A percentile compares a stretch with the other conserved stretches of the same genome.
These are phyloP conservation scores for Peromyscus polionotus DNA, from an alignment of 2,113 vertebrate genomes.

Conservation along the genomic window DNA sequence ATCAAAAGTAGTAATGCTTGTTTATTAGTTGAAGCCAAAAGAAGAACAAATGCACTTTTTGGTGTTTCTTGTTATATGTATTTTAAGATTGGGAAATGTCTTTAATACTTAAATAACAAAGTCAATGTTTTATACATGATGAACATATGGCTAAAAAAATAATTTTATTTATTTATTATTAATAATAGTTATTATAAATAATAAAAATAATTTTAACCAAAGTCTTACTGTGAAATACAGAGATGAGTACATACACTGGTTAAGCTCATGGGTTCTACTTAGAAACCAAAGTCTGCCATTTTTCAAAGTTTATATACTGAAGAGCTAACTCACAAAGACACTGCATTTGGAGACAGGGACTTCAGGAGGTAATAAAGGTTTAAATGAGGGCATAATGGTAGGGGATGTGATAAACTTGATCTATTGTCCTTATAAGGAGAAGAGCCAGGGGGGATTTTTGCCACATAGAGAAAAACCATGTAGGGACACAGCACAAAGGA, in stretches of 20 bases:
- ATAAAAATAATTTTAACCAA: background rate
- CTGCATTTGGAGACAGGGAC: background rate
- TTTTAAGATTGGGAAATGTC: background rate
- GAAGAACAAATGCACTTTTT: background rate
- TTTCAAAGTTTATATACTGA: background rate
- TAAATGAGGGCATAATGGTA: background rate
- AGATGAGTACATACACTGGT: background rate
- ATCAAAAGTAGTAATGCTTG: background rate
- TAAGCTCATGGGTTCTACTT: background rate
- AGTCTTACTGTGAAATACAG: background rate
- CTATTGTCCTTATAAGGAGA: background rate
- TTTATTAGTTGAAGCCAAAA: constrained; percentile 2
- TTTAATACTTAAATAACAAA: background rate
- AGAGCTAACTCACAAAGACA: background rate
- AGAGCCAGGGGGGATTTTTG: background rate
- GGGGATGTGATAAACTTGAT: background rate
- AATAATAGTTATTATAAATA: no score
- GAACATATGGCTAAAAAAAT: background rate
- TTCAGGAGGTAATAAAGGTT: background rate
- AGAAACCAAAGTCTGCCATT: background rate
- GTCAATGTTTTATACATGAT: background rate
- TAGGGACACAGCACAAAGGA: background rate
- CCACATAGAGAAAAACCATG: background rate
- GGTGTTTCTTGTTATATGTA: background rate
- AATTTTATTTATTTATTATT: background rate